Percentiles rank a stretch among this genome's conserved stretches.
These are phyloP conservation scores for Drosophila testacea DNA, from an alignment of 2,888 invertebrate species.

Conservation along the genomic window DNA sequence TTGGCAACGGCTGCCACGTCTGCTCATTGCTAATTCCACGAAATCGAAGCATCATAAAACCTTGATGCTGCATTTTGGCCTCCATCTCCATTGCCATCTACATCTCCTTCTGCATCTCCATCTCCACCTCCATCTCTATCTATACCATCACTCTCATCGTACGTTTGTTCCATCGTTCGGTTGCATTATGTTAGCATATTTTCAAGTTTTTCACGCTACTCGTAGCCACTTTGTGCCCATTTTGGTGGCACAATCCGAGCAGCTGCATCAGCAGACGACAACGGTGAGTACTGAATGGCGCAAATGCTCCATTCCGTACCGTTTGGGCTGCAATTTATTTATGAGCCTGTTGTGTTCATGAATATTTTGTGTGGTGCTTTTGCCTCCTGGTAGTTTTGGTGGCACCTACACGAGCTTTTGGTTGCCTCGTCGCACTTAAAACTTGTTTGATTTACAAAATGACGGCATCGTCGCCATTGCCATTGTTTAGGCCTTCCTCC, in stretches of 20 bases:
- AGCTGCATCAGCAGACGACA: slow-evolving; percentile 60
- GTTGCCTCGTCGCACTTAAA: slow-evolving; percentile 62
- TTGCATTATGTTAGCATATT: slow-evolving; percentile 72
- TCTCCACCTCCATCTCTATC: slow-evolving; percentile 1
- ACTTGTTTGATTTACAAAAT: slow-evolving; percentile 71
- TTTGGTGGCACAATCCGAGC: slow-evolving; percentile 40
- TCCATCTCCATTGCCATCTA: neutral
- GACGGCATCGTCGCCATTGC: slow-evolving; percentile 56
- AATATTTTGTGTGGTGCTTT: slow-evolving; percentile 62
- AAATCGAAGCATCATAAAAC: slow-evolving; percentile 82
- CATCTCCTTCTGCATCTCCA: neutral
- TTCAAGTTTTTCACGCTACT: slow-evolving; percentile 66
- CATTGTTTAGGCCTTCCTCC: slow-evolving; percentile 46
- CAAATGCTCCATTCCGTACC: slow-evolving; percentile 30
- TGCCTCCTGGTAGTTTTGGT: slow-evolving; percentile 22
- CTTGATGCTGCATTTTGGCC: slow-evolving; percentile 58
- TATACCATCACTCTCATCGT: slow-evolving; percentile 4
- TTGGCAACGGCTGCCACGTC: slow-evolving; percentile 35
- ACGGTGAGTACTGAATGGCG: slow-evolving; percentile 13
- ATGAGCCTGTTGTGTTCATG: slow-evolving; percentile 75
- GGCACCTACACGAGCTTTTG: slow-evolving; percentile 41
- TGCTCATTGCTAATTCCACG: slow-evolving; percentile 81
- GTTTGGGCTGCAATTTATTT: slow-evolving; percentile 71
- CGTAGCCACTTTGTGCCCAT: slow-evolving; percentile 57
- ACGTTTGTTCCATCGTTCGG: neutral